Conservation (phyloP, 1,140 invertebrate species). For the Aphelenchoides fujianensis region DNA sequence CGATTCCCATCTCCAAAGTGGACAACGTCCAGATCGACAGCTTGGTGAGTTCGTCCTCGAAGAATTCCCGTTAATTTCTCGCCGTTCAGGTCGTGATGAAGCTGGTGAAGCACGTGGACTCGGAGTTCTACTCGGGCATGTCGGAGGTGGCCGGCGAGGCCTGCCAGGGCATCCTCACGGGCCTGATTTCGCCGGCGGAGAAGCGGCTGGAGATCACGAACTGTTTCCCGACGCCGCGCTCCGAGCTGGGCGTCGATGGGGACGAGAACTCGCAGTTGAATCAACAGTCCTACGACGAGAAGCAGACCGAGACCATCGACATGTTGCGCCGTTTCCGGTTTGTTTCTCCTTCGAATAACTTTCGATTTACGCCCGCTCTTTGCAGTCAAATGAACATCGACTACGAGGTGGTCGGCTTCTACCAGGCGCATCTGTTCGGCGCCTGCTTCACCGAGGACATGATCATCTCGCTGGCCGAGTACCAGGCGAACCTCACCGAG, state of each 20-base stretch:
- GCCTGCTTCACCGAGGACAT: constrained; percentile 86
- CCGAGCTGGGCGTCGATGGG: constrained; percentile 48
- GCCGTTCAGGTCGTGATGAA: constrained; percentile 86
- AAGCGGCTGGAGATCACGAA: constrained; percentile 84
- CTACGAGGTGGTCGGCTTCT: constrained; percentile 98
- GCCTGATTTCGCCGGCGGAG: constrained; percentile 74
- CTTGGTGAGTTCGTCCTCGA: constrained; percentile 33
- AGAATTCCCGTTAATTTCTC: constrained; percentile 10
- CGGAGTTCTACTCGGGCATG: constrained; percentile 69
- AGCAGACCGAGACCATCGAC: constrained; percentile 70
- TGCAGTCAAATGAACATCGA: constrained; percentile 94
- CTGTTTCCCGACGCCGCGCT: constrained; percentile 66
- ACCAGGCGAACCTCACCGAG: constrained; percentile 96
- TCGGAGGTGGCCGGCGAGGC: constrained; percentile 78
- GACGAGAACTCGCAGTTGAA: constrained; percentile 68
- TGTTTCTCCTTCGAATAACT: neutral
- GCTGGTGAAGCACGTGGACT: constrained; percentile 98
- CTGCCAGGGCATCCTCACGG: constrained; percentile 90
- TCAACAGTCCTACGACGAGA: constrained; percentile 79
- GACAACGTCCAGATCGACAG: constrained; percentile 57
- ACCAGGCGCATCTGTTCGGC: constrained; percentile 88
- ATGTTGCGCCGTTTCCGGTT: constrained; percentile 59
- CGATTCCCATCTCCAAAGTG: constrained; percentile 33
- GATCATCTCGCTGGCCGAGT: constrained; percentile 84
- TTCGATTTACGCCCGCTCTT: no score